Evolutionary conservation across 30 jellyfish, hydroid and myxozoan genomes (phyloP).

Genomic region (Aurelia aurita): DNA sequence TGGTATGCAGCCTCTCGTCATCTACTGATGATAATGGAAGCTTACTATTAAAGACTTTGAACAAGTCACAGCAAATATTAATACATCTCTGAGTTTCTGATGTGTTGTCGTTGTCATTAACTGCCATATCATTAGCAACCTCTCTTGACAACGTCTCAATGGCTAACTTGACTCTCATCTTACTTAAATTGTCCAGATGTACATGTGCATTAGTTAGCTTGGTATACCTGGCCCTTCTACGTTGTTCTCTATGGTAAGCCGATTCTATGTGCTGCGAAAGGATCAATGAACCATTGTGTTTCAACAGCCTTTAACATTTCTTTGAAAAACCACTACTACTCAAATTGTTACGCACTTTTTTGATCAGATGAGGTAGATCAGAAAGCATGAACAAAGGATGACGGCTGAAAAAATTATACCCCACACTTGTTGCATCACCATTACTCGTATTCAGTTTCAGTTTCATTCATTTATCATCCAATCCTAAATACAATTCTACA

Average conservation of each 20-base stretch:
- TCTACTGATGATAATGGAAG: background rate
- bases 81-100: background rate
- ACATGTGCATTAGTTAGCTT: background rate
- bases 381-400: background rate
- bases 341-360: slow-evolving; percentile 4
- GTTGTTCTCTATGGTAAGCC: background rate
- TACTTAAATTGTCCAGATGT: background rate
- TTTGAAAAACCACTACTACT: background rate
- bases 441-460: background rate
- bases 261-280: background rate
- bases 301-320: background rate
- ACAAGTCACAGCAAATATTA: background rate
- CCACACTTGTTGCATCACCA: background rate
- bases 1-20: background rate
- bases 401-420: background rate
- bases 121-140: background rate
- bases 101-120: background rate
- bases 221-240: background rate
- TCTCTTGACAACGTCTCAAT: background rate
- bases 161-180: slow-evolving; percentile 17
- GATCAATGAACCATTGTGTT: background rate
- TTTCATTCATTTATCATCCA: too few relatives aligned
- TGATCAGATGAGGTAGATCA: slow-evolving; percentile 9
- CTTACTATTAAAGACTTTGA: background rate
- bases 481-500: too few relatives aligned